Evolutionary conservation across 2,113 vertebrate genomes (phyloP), one percentile per base, ranked within the genome.

Genomic region (Catharus fuscescens): DNA sequence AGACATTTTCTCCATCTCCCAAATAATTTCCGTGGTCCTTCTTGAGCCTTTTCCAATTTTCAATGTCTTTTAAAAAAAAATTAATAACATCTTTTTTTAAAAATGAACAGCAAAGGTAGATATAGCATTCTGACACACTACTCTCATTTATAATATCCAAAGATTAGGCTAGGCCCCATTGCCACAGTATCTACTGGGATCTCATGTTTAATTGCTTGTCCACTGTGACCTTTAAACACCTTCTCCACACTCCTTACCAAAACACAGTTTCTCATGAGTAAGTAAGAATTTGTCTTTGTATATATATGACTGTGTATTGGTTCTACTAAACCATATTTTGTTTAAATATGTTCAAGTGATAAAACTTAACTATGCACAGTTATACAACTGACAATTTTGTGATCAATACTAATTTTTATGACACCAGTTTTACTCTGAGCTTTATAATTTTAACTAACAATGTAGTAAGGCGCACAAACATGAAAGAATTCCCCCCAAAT

Each of bases 171-270:
- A 59, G 28, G 38, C 12, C 36, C 26, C 45, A 48, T 48, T 65
- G 56, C 50, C 29, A 47, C 19, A 5, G 10, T 54, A 86, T 90
- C 88, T 90, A 4, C 25, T 62, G 64, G 47, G 26, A 86, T 78
- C 40, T 91, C 38, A 40, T 21, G 17, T 77, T 92, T 86, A 92
- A 91, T 81, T 94, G 60, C 77, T 92, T 91, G 31, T 84, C 44
- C 48, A 34, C 52, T 81, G 12, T 47, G 34, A 92, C 77, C 52
- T 78, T 92, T 92, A 91, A 92, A 86, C 66, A 42, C 18, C 52
- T 89, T 81, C 29, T 34, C 36, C 20, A 10, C 32, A 52, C 12
- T 25, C 54, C 74, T 94, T 56, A 66, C 44, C n/a, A 78, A 91
- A 87, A 76, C 40, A 86, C 9, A 36, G 26, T 25, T 59, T 18